Evolutionary conservation across 2,113 vertebrate genomes (phyloP).

Genomic region (Pao palembangensis): DNA sequence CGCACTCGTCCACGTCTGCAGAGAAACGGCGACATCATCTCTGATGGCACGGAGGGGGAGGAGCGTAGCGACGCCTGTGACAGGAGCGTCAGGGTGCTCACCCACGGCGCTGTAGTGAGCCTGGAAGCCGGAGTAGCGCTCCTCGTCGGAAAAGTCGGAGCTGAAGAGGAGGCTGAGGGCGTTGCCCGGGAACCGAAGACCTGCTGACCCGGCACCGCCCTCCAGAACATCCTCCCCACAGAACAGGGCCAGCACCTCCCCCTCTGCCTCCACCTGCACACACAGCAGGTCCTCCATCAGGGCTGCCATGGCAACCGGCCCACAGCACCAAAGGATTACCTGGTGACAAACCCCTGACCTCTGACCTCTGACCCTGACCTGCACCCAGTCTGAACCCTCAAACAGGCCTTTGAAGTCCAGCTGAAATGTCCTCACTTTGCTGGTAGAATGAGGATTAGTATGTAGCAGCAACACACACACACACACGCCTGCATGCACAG

Average conservation of each 20-base stretch:
- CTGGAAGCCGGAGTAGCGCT: constrained; percentile 86
- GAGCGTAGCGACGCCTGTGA: not conserved
- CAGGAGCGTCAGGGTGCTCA: constrained; percentile 48
- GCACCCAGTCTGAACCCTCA: too few relatives aligned
- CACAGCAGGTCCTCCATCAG: not conserved
- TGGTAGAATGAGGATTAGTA: too few relatives aligned
- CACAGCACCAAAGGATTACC: too few relatives aligned
- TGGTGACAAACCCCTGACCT: too few relatives aligned
- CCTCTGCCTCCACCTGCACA: constrained; percentile 81
- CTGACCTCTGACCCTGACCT: too few relatives aligned
- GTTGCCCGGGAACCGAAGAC: constrained; percentile 78
- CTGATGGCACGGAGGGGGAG: not conserved
- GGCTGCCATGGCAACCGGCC: not conserved
- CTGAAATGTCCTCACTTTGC: too few relatives aligned
- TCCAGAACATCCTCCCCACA: constrained; percentile 86
- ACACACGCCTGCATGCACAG: too few relatives aligned
- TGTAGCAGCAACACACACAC: too few relatives aligned
- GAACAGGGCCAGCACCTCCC: constrained; percentile 82
- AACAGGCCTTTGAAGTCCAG: too few relatives aligned
- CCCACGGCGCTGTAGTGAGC: constrained; percentile 89
- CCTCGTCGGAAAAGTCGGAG: constrained; percentile 95
- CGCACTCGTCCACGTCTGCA: constrained; percentile 91
- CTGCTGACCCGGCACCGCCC: constrained; percentile 76
- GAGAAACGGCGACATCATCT: too few relatives aligned
- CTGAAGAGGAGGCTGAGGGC: constrained; percentile 82